Percentiles rank a stretch among this genome's conserved stretches.
These are phyloP conservation scores for Drosophila sturtevanti DNA, from an alignment of 1,140 invertebrate genomes.

Conservation along the genomic window DNA sequence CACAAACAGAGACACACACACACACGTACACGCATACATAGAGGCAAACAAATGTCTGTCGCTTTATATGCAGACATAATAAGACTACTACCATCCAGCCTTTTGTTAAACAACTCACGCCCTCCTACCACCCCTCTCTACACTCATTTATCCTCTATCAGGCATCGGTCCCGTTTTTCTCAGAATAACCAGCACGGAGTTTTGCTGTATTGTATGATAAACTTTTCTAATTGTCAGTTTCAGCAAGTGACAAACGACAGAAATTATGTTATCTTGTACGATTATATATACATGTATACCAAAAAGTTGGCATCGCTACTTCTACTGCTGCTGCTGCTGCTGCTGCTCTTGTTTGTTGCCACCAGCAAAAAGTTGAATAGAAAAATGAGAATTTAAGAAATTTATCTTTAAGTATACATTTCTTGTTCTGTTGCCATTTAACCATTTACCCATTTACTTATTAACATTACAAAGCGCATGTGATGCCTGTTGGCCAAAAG, in stretches of 20 bases:
- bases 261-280: constrained; percentile 72
- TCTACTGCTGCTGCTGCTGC: constrained; percentile 36
- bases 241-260: constrained; percentile 80
- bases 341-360: constrained; percentile 17
- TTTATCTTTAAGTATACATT: constrained; percentile 66
- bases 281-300: constrained; percentile 35
- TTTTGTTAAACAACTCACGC: constrained; percentile 53
- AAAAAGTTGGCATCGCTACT: constrained; percentile 71
- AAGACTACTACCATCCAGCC: constrained; percentile 26
- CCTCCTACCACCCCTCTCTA: constrained; percentile 15
- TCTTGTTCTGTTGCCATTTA: constrained; percentile 24
- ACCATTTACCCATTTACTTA: constrained; percentile 59
- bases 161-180: background rate
- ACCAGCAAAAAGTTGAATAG: constrained; percentile 34
- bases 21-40: constrained; percentile 4
- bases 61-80: constrained; percentile 70
- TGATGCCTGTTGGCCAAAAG: constrained; percentile 46
- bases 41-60: constrained; percentile 59
- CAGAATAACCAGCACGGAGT: constrained; percentile 6
- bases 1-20: constrained; percentile 6
- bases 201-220: constrained; percentile 66
- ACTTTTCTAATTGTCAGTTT: constrained; percentile 81
- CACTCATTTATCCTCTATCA: background rate
- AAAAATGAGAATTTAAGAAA: constrained; percentile 61
- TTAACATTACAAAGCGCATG: constrained; percentile 73